Evolutionary conservation across 1,140 invertebrate species (phyloP), one percentile per base, ranked within the genome.

Genomic region (Batillaria attramentaria): DNA sequence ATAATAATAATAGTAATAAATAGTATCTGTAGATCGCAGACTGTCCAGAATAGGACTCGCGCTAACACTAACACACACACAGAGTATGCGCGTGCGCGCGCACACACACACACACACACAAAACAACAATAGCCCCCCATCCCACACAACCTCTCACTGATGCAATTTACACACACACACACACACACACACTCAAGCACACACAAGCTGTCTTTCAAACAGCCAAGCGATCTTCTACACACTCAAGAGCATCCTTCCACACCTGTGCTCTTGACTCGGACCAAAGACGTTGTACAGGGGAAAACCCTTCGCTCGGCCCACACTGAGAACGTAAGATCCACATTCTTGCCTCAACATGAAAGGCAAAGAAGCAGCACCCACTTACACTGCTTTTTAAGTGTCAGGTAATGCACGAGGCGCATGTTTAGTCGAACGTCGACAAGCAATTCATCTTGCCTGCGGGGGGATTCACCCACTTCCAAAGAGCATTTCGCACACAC

Each of bases 111-210:
- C 6, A 5, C 13, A 62, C 20, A 62, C 5, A 6, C 5, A 8
- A 10, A 8, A 62, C 20, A 62, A 62, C 20, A 10, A 62, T 28
- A 62, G 6, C 6, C 28, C 6, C 5, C 5, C 57, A 16, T 62
- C 6, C 13, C 20, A 62, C 31, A n/a, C 8, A n/a, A 10, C 31
- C n/a, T 62, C 5, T 8, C 57, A n/a, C 6, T n/a, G 31, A 62
- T n/a, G 6, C 6, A 62, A 62, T 16, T 10, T 28, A 18, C 28
- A 13, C 28, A 6, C 6, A 6, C 6, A 16, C 57, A 62, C 57
- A 62, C n/a, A 62, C 28, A 62, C 57, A 62, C n/a, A 62, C 57
- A n/a, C 57, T n/a, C 57, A 62, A 18, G 31, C 57, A 62, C 57
- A 62, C 57, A 62, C 6, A 62, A 6, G 31, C n/a, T 6, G 6